Evolutionary conservation across 1,140 invertebrate genomes (phyloP).

Genomic region (Chlorops oryzae): DNA sequence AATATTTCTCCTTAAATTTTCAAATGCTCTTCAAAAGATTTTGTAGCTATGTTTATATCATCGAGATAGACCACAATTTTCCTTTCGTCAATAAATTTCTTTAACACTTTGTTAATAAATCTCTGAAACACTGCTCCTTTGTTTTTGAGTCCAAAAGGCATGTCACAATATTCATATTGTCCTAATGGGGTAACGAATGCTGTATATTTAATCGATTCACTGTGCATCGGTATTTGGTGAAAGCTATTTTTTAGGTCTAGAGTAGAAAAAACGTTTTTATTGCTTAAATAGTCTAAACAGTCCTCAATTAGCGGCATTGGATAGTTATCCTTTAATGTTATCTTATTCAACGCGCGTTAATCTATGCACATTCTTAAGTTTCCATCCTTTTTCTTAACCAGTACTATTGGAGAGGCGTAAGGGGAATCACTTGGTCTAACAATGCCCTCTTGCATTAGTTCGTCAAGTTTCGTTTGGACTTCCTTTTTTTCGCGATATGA

Average conservation of each 20-base stretch:
- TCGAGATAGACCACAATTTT: constrained; percentile 13
- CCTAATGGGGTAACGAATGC: constrained; percentile 44
- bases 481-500: too few species aligned
- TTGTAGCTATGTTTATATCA: constrained; percentile 10
- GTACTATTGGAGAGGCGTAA: too few species aligned
- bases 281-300: too few species aligned
- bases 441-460: too few species aligned
- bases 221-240: background rate
- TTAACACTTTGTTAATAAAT: constrained; percentile 41
- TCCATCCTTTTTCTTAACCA: too few species aligned
- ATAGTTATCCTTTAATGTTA: too few species aligned
- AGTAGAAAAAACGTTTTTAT: too few species aligned
- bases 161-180: constrained; percentile 46
- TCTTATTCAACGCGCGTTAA: too few species aligned
- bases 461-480: too few species aligned
- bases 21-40: background rate
- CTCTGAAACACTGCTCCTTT: constrained; percentile 44
- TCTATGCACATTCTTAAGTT: too few species aligned
- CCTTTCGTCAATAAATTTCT: constrained; percentile 7
- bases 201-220: constrained; percentile 24
- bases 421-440: too few species aligned
- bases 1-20: constrained; percentile 21
- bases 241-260: constrained; percentile 1
- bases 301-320: too few species aligned
- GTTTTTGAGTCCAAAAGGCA: constrained; percentile 50